Evolutionary conservation across 2,113 vertebrate species (phyloP), one percentile per base, ranked within the genome.

Genomic region (Apteryx mantelli): DNA sequence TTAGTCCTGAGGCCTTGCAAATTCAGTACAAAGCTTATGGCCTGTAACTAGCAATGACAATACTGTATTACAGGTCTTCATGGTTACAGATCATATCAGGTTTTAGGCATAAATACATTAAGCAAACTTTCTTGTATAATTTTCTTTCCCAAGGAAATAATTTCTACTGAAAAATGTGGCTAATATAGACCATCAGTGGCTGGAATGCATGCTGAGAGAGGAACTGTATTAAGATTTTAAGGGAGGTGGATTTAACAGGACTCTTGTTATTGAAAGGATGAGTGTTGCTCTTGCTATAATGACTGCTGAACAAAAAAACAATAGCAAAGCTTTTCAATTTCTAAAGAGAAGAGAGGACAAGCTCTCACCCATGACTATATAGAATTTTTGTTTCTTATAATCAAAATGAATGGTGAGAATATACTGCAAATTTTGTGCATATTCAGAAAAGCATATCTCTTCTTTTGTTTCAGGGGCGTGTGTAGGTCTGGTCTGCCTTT

Each of bases 201-300:
- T n/a, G 15, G 21, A 88, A 48, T 2, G 2, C 30, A 87, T 10
- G 4, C 38, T 77, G 32, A 71, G 10, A 50, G 6, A 69, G 8
- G 44, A 24, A 14, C 5, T 40, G 4, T 34, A 36, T 50, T 50
- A 77, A 86, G 13, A 66, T 81, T 92, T 91, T 36, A 58, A 36
- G 46, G 10, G 1, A 53, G 3, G 3, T 79, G 3, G 2, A 60
- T 3, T 15, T 73, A 40, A 73, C 82, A 91, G 42, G 56, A 25
- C 5, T 82, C 10, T 36, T 82, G 34, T 3, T 77, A 21, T 69
- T 69, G 13, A 76, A 89, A 53, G n/a, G 7, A 66, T 1, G 2
- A 66, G 7, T 75, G 17, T 19, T 0, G 0, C 6, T 90, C 26
- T 74, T 82, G 13, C 40, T 24, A 8, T 68, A 63, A 53, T 2